A percentile compares a stretch with the other conserved stretches of the same genome.
These are phyloP conservation scores for Thermophis baileyi DNA, from an alignment of 2,113 vertebrate genomes.

Conservation along the genomic window DNA sequence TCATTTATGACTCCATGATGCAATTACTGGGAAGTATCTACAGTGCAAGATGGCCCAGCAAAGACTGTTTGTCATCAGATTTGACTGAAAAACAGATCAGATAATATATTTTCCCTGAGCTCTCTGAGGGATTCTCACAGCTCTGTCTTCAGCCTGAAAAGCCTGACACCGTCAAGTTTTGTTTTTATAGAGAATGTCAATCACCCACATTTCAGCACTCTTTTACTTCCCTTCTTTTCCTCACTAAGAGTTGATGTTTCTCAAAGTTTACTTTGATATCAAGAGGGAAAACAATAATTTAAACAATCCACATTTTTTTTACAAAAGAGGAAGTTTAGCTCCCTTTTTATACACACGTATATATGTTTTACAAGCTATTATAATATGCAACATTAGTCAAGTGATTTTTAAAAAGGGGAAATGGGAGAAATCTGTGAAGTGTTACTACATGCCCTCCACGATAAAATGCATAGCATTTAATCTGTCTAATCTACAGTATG, in stretches of 20 bases:
- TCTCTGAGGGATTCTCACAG: background rate
- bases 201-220: constrained; percentile 30
- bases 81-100: constrained; percentile 9
- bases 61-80: constrained; percentile 1
- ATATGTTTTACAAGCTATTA: background rate
- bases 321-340: constrained; percentile 13
- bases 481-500: background rate
- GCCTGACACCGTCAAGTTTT: background rate
- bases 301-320: constrained; percentile 28
- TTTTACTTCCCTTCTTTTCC: constrained; percentile 18
- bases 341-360: background rate
- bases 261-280: constrained; percentile 5
- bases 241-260: constrained; percentile 30
- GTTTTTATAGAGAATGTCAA: constrained; percentile 10
- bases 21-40: background rate
- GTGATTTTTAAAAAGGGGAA: background rate
- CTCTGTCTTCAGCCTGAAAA: background rate
- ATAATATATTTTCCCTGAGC: constrained; percentile 6
- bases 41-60: background rate
- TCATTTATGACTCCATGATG: constrained; percentile 10
- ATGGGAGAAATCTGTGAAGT: background rate
- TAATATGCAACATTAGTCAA: background rate
- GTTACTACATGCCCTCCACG: background rate
- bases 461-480: background rate
- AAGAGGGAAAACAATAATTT: constrained; percentile 39